A percentile compares a stretch with the other conserved stretches of the same genome.
phyloP scores from a whole-genome alignment of 2,888 invertebrate species.

The Chymomyza procnemis region DNA sequence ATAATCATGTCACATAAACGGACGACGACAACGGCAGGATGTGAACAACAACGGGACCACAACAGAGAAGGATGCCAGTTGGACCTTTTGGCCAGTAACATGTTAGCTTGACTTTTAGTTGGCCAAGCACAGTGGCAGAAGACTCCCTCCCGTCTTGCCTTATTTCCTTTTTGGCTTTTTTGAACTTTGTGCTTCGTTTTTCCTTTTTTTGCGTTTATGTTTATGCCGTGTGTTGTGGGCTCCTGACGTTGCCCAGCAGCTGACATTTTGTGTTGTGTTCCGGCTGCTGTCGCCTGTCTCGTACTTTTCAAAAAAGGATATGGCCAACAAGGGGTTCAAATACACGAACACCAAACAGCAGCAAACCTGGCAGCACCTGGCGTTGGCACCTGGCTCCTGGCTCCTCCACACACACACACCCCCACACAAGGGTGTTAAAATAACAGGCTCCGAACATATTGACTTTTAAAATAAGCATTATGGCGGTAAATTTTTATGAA shows the following conservation, averaged over 20 bases:
- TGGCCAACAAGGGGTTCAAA: slow-evolving; percentile 33
- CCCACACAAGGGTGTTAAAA: slow-evolving; percentile 68
- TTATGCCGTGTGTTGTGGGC: slow-evolving; percentile 56
- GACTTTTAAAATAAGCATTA: slow-evolving; percentile 73
- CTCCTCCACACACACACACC: too few relatives aligned
- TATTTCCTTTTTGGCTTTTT: slow-evolving; percentile 37
- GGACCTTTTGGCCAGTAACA: slow-evolving; percentile 52
- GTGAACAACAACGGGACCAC: slow-evolving; percentile 32
- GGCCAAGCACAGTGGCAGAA: slow-evolving; percentile 2
- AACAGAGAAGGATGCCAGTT: neutral
- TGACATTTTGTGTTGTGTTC: slow-evolving; percentile 44
- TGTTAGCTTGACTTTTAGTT: slow-evolving; percentile 69
- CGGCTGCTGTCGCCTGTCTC: slow-evolving; percentile 43
- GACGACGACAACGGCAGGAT: slow-evolving; percentile 63
- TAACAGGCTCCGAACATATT: slow-evolving; percentile 71
- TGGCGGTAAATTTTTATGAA: slow-evolving; percentile 71
- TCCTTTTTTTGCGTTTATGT: slow-evolving; percentile 54
- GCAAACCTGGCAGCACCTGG: slow-evolving; percentile 13
- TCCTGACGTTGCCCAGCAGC: slow-evolving; percentile 46
- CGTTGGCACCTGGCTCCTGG: slow-evolving; percentile 59
- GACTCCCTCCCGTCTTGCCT: too few relatives aligned
- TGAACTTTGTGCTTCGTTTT: too few relatives aligned
- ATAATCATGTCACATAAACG: slow-evolving; percentile 73
- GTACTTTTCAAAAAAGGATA: slow-evolving; percentile 52
- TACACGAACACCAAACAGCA: slow-evolving; percentile 17